Evolutionary conservation across 1,140 invertebrate genomes (phyloP).

Genomic region (Lethocerus indicus): DNA sequence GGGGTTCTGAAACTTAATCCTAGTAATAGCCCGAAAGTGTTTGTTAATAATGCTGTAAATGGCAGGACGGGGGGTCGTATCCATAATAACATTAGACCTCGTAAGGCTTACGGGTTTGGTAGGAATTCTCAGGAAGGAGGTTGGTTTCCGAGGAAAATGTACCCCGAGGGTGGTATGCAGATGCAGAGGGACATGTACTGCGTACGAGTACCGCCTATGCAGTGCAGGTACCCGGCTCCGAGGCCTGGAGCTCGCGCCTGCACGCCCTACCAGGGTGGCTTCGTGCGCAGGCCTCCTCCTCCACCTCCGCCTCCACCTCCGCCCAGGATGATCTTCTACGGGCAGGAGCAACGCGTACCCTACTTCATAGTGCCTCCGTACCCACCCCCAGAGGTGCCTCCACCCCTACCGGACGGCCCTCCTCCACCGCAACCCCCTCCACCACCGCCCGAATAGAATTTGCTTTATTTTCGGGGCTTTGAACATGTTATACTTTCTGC

Average conservation of each 20-base stretch:
- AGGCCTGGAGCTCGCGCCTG: no score
- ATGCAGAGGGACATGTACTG: neutral
- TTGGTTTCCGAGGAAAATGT: no score
- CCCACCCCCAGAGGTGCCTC: slow-evolving; percentile 9
- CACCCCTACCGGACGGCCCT: slow-evolving; percentile 10
- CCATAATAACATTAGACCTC: no score
- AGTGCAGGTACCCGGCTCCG: neutral
- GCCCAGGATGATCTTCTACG: neutral
- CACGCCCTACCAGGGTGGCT: no score
- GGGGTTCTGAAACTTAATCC: no score
- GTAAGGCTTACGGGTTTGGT: no score
- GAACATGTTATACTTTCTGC: no score
- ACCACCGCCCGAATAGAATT: slow-evolving; percentile 6
- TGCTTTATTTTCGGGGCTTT: no score
- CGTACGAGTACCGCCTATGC: neutral
- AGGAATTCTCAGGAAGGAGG: no score
- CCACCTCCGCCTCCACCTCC: neutral
- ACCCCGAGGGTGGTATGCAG: no score
- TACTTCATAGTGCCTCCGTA: slow-evolving; percentile 2
- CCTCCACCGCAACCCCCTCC: slow-evolving; percentile 11
- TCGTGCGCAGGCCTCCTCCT: no score
- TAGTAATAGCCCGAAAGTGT: neutral
- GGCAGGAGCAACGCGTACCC: neutral
- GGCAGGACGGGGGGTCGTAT: neutral
- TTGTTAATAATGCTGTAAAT: neutral